Percentiles rank a stretch among this genome's conserved stretches.
Conservation (phyloP, 1,140 invertebrate genomes). For the Cyrtorhinus lividipennis region DNA sequence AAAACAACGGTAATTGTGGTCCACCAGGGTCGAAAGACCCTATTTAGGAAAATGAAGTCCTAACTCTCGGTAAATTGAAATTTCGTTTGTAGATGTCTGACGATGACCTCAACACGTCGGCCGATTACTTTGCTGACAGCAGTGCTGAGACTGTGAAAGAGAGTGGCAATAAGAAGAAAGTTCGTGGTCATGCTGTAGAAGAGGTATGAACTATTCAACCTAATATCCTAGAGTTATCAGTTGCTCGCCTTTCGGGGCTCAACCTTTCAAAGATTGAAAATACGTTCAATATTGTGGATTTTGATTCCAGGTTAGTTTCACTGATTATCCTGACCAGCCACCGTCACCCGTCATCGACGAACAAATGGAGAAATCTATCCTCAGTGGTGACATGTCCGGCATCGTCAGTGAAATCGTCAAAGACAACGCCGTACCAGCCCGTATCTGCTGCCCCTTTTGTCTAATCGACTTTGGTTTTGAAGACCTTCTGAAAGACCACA, state of each 20-base stretch:
- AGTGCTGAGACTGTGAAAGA: conserved; percentile 25
- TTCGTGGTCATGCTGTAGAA: too few relatives aligned
- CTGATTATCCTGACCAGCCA: neutral
- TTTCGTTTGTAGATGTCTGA: neutral
- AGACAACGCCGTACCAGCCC: conserved; percentile 20
- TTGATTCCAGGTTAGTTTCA: too few relatives aligned
- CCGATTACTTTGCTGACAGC: conserved; percentile 25
- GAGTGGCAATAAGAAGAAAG: neutral
- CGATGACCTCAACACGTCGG: conserved; percentile 18
- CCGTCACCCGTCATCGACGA: conserved; percentile 13
- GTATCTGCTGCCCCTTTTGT: conserved; percentile 27
- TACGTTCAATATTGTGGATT: too few relatives aligned
- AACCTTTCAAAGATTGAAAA: too few relatives aligned
- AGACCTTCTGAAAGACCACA: conserved; percentile 26
- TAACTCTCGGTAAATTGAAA: too few relatives aligned
- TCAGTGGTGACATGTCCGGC: conserved; percentile 17
- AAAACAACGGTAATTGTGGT: too few relatives aligned
- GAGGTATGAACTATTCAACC: too few relatives aligned
- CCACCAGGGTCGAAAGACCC: too few relatives aligned
- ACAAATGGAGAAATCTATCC: neutral
- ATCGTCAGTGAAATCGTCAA: conserved; percentile 22
- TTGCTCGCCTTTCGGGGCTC: too few relatives aligned
- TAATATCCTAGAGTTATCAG: too few relatives aligned
- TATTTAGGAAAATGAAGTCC: too few relatives aligned
- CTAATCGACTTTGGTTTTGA: conserved; percentile 25